phyloP scores from a whole-genome alignment of 1,140 invertebrate species.

The Microvelia longipes region DNA sequence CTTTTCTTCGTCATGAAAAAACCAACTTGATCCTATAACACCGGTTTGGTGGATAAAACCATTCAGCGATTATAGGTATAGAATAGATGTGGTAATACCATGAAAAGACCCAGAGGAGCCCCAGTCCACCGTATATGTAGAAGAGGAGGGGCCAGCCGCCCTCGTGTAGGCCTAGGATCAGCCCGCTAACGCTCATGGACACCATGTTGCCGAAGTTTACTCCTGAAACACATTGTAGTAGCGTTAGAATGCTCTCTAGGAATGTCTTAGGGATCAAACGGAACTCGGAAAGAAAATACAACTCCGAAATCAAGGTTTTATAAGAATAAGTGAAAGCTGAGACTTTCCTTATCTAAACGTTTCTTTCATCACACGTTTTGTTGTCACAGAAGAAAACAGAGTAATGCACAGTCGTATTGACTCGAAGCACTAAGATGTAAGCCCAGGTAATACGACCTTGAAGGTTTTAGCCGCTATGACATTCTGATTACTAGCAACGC shows the following conservation, averaged over 20 bases:
- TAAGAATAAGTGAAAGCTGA: neutral
- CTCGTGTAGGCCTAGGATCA: constrained; percentile 26
- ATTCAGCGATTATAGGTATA: constrained; percentile 42
- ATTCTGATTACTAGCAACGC: too few species aligned
- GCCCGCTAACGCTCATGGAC: constrained; percentile 32
- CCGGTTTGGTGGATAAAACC: too few species aligned
- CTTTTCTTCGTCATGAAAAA: too few species aligned
- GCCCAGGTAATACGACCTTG: too few species aligned
- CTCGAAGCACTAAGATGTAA: too few species aligned
- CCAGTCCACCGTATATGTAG: constrained; percentile 37
- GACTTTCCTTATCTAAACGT: too few species aligned
- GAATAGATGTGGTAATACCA: constrained; percentile 52
- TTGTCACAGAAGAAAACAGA: too few species aligned
- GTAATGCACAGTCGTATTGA: too few species aligned
- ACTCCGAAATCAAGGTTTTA: neutral
- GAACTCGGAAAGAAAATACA: neutral
- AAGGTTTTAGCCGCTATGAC: too few species aligned
- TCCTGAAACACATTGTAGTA: constrained; percentile 25
- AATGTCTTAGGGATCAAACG: neutral
- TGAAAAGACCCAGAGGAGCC: constrained; percentile 28
- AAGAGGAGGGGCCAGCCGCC: constrained; percentile 37
- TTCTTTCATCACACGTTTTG: too few species aligned
- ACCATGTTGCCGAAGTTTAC: constrained; percentile 33
- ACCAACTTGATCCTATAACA: too few species aligned
- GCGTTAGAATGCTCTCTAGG: neutral